Evolutionary conservation across 2,797 vertebrate species (phyloP), one percentile per base, ranked within the genome.

Genomic region (Chromis chromis): DNA sequence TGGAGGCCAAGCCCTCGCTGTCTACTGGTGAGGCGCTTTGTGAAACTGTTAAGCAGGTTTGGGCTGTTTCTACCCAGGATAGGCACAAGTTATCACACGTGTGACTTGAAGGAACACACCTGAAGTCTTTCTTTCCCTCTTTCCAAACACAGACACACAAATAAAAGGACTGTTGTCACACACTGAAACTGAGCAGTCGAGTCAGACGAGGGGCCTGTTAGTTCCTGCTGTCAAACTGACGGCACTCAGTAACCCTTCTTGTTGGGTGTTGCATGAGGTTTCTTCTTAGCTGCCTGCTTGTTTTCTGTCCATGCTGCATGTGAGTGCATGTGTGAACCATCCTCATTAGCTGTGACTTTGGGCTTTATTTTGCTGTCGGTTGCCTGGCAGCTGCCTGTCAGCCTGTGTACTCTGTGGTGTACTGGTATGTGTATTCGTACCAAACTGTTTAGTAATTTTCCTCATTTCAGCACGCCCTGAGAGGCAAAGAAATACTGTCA

Each of bases 1-100:
- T 24, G 22, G 64, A 44, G 56, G 71, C 78, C 86, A 21, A 65
- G 64, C 86, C 81, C 73, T 83, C 2, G 2, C 28, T 33, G 71
- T 42, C 42, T 72, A 22, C 57, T 17, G 57, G 48, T 52, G 46
- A 66, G 31, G 25, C 40, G 64, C 53, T 60, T 49, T 61, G 58
- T 85, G 88, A 90, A 86, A 90, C 89, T 79, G 82, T 50, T 50
- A 3, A 91, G 82, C 93, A 86, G 90, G 93, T 93, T 88, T 87
- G 88, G 86, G 78, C 86, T 89, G 91, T 91, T 92, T 79, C 8
- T 31, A 14, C 39, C 21, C 27, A 64, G 76, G 61, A 65, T 6
- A 14, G 12, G 17, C 52, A 50, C 60, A 65, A 42, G 70, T 79
- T 49, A 25, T 63, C 56, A 71, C 63, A 79, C 64, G 60, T 22